Evolutionary conservation across 2,113 vertebrate species (phyloP).

Genomic region (Grammomys surdaster): DNA sequence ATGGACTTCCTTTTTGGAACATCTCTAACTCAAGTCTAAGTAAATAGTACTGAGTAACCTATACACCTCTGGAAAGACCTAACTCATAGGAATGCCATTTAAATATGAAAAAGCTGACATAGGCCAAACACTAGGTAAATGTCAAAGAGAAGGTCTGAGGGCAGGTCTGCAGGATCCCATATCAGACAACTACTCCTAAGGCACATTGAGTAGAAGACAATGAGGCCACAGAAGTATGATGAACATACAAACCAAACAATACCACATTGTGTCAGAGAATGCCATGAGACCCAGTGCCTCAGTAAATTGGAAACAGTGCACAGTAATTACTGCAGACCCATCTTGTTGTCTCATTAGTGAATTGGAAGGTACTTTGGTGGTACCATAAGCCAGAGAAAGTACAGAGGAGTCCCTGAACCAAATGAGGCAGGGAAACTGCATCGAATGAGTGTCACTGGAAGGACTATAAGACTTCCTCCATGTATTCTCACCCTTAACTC

Average conservation of each 20-base stretch:
- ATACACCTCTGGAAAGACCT: not conserved
- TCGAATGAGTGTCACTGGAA: fast-evolving
- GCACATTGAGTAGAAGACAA: not conserved
- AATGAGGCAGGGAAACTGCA: not conserved
- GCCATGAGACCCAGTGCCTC: not conserved
- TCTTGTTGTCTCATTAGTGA: not conserved
- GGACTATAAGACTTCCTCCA: not conserved
- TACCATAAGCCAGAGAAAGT: not conserved
- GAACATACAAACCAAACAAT: not conserved
- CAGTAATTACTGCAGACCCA: not conserved
- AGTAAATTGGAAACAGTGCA: not conserved
- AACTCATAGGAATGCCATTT: not conserved
- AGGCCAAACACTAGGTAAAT: not conserved
- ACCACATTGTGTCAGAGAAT: not conserved
- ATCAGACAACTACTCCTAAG: not conserved
- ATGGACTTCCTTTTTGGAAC: not conserved
- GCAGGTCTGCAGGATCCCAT: not conserved
- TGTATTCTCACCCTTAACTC: not conserved
- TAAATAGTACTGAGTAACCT: not conserved
- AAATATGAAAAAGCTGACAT: not conserved
- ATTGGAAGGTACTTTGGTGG: not conserved
- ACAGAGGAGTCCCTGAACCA: not conserved
- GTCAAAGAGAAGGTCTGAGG: not conserved
- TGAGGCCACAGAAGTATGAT: not conserved
- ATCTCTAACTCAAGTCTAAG: not conserved